A percentile compares a stretch with the other conserved stretches of the same genome.
These are phyloP conservation scores for Drosophila bifasciata DNA, from an alignment of 1,140 invertebrate genomes.

Conservation along the genomic window DNA sequence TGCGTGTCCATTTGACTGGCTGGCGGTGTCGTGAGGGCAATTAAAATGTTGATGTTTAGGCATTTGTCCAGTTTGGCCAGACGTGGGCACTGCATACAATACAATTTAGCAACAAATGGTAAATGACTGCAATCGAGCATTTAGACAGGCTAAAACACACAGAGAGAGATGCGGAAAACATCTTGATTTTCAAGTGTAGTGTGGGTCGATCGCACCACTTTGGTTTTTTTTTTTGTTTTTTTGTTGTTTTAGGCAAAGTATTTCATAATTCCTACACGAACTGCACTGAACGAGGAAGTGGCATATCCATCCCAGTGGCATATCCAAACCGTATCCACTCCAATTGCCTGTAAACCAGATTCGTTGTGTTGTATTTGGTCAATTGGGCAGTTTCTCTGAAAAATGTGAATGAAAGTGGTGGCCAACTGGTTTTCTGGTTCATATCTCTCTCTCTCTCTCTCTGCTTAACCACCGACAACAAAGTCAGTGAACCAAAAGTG, in stretches of 20 bases:
- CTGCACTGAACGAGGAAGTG: conserved; percentile 65
- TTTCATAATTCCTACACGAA: conserved; percentile 61
- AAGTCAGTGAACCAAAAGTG: conserved; percentile 68
- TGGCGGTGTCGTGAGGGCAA: conserved; percentile 38
- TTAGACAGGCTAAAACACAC: conserved; percentile 23
- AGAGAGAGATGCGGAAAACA: conserved; percentile 54
- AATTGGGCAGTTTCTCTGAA: conserved; percentile 64
- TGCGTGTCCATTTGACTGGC: conserved; percentile 21
- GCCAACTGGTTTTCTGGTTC: conserved; percentile 52
- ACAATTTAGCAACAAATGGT: conserved; percentile 19
- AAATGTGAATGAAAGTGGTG: conserved; percentile 67
- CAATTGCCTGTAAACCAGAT: conserved; percentile 63
- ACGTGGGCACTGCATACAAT: conserved; percentile 10
- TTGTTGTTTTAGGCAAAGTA: conserved; percentile 45
- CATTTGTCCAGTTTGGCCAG: conserved; percentile 37
- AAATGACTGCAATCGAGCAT: conserved; percentile 71
- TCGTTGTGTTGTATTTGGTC: conserved; percentile 52
- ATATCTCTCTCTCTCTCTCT: conserved; percentile 2
- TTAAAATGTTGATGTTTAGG: conserved; percentile 50
- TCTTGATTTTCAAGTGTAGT: conserved; percentile 57
- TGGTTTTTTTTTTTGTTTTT: conserved; percentile 23
- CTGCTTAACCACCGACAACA: conserved; percentile 39
- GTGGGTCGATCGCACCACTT: conserved; percentile 43
- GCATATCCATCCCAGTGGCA: conserved; percentile 12
- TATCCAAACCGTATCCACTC: conserved; percentile 40